A percentile compares a stretch with the other conserved stretches of the same genome.
phyloP scores from a whole-genome alignment of 2,797 vertebrate genomes.

The Tokudaia muenninki region DNA sequence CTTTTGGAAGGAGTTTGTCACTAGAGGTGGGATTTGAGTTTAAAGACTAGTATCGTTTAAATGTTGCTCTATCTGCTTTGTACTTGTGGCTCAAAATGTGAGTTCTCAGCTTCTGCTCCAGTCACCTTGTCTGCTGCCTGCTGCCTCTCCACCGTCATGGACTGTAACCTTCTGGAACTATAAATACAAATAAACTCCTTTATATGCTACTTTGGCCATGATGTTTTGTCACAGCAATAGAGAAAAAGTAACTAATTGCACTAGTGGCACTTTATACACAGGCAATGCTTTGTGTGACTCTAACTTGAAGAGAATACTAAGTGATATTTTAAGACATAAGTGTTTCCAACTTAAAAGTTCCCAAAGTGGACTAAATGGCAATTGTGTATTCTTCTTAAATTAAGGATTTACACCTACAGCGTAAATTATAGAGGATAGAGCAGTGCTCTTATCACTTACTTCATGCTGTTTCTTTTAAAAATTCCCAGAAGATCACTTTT shows the following conservation, averaged over 20 bases:
- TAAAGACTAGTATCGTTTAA: background rate
- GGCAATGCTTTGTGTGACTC: constrained; percentile 4
- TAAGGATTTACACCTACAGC: constrained; percentile 82
- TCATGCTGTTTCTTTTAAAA: constrained; percentile 72
- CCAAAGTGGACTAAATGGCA: constrained; percentile 74
- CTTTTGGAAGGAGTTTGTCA: background rate
- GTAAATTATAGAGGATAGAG: constrained; percentile 73
- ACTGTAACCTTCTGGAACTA: too few relatives aligned
- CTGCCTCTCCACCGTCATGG: background rate
- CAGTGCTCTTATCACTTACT: constrained; percentile 59
- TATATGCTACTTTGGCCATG: background rate
- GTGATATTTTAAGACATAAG: constrained; percentile 66
- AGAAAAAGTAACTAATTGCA: background rate
- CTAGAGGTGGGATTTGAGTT: background rate
- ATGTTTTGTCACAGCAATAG: background rate
- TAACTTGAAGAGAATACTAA: constrained; percentile 73
- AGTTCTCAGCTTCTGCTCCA: background rate
- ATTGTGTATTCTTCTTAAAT: constrained; percentile 80
- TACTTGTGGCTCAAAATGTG: background rate
- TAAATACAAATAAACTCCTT: background rate
- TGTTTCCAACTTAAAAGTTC: constrained; percentile 73
- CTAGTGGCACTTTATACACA: background rate
- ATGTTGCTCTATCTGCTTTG: too few relatives aligned
- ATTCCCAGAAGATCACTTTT: constrained; percentile 69
- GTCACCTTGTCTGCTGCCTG: background rate